Base-by-base conservation (phyloP, 2,888 invertebrate genomes). In the Cephus rjabovi region DNA sequence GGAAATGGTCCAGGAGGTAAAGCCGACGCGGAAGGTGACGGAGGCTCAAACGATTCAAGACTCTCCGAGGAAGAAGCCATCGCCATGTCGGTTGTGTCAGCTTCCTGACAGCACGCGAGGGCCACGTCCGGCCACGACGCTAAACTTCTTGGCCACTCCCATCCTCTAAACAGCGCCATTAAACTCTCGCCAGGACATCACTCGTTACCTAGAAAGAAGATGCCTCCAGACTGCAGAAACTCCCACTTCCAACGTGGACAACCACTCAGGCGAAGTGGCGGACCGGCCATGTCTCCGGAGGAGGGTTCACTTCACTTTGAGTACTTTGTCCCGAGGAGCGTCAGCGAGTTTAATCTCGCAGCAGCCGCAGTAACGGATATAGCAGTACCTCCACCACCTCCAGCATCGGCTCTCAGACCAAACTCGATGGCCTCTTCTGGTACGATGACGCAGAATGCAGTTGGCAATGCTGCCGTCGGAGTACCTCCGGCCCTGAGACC, bases 321-420 rank as follows among this genome's bases (percentile, higher is more conserved):
- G 89, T 97, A 97, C 91, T 97, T 96, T 90, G 96, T 97, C 81
- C 97, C 97, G 81, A 93, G 97, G 79, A 96, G 96, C 91, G 94
- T 96, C 79, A 96, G 96, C 91, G 97, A 96, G 90, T 97, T 97
- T 88, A 96, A 97, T 90, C 91, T 97, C 79, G 94, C 95, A 0
- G 90, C 89, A 0, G 95, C 96, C 69, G 89, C 92, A 0, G 94
- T 95, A 12, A 93, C 94, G 75, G 94, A 95, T 86, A 92, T 93
- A 77, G 93, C 93, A 31, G 89, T 93, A 68, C 92, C 93, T 0
- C 92, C 93, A 9, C 92, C 93, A 1, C 90, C 92, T 12, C 92
- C 92, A 35, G 91, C 93, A 15, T 87, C 89, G 70, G 85, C 88
- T 69, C 78, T 88, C 4, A 81, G 87, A 68, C 87, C 87, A 11